phyloP scores from a whole-genome alignment of 2,888 invertebrate species.

The Torymus texanus region DNA sequence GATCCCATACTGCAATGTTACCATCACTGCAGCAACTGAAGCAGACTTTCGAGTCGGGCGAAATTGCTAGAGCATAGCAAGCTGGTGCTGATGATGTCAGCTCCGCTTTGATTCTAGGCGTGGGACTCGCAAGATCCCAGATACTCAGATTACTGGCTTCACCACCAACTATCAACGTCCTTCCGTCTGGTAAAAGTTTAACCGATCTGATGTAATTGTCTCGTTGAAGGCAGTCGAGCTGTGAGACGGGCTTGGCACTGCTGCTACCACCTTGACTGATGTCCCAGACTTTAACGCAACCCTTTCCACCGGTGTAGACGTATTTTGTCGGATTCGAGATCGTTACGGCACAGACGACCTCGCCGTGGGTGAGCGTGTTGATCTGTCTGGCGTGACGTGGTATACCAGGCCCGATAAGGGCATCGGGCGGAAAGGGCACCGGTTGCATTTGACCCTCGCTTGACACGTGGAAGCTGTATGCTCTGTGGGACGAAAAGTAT shows the following conservation, averaged over 20 bases:
- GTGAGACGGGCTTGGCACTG: slow-evolving; percentile 90
- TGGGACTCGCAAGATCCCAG: slow-evolving; percentile 95
- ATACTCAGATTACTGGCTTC: slow-evolving; percentile 96
- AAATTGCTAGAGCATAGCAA: slow-evolving; percentile 97
- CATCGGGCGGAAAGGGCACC: slow-evolving; percentile 96
- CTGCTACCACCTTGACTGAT: slow-evolving; percentile 90
- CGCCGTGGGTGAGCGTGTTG: slow-evolving; percentile 94
- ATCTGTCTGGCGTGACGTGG: slow-evolving; percentile 94
- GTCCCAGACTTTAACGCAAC: slow-evolving; percentile 98
- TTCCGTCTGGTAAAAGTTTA: slow-evolving; percentile 92
- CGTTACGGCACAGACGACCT: slow-evolving; percentile 98
- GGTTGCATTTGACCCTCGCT: slow-evolving; percentile 93
- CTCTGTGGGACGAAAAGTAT: slow-evolving; percentile 77
- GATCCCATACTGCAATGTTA: slow-evolving; percentile 97
- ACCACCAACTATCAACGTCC: slow-evolving; percentile 96
- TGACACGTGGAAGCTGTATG: slow-evolving; percentile 95
- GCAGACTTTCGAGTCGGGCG: slow-evolving; percentile 96
- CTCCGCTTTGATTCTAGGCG: slow-evolving; percentile 93
- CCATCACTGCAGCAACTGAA: slow-evolving; percentile 99
- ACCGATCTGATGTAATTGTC: slow-evolving; percentile 96
- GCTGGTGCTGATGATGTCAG: slow-evolving; percentile 95
- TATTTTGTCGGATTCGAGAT: slow-evolving; percentile 94
- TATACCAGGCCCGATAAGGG: slow-evolving; percentile 93
- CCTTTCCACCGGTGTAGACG: slow-evolving; percentile 98
- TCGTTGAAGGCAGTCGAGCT: slow-evolving; percentile 94